Conservation (phyloP, 1,140 invertebrate genomes). For the Eciton burchellii region DNA sequence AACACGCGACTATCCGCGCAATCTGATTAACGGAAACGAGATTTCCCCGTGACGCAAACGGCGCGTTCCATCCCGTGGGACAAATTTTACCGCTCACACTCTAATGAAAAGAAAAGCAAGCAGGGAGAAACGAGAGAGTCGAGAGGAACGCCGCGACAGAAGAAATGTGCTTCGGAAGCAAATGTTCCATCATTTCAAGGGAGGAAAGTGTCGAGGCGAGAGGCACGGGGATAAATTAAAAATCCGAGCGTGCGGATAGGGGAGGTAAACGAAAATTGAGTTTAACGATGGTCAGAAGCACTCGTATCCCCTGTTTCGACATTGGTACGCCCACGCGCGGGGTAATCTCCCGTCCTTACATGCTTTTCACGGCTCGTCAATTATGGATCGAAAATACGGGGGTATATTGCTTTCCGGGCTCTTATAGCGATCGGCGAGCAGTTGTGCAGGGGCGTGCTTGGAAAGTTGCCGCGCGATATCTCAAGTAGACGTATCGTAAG, state of each 20-base stretch:
- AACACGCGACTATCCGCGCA: slow-evolving; percentile 37
- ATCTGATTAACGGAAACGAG: slow-evolving; percentile 52
- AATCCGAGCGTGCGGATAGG: neutral
- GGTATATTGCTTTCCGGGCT: slow-evolving; percentile 9
- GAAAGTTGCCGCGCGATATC: neutral
- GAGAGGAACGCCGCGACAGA: neutral
- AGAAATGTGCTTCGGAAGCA: slow-evolving; percentile 10
- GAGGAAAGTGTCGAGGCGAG: neutral
- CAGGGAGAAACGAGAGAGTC: neutral
- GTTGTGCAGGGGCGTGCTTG: slow-evolving; percentile 9
- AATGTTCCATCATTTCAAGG: slow-evolving; percentile 8
- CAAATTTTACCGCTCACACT: slow-evolving; percentile 29
- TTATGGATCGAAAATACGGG: slow-evolving; percentile 25
- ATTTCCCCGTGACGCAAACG: slow-evolving; percentile 41
- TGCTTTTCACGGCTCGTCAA: slow-evolving; percentile 26
- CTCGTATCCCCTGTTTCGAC: neutral
- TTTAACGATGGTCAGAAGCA: neutral
- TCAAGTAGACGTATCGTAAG: slow-evolving; percentile 19
- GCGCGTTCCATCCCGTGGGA: slow-evolving; percentile 2
- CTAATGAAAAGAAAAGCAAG: neutral
- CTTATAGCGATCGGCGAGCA: slow-evolving; percentile 2
- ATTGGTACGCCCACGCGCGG: neutral
- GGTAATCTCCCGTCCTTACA: neutral
- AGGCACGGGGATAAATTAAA: neutral
- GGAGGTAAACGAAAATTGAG: slow-evolving; percentile 16